Base-by-base conservation (phyloP, 2,797 vertebrate genomes). In the Chaunax sp. region DNA sequence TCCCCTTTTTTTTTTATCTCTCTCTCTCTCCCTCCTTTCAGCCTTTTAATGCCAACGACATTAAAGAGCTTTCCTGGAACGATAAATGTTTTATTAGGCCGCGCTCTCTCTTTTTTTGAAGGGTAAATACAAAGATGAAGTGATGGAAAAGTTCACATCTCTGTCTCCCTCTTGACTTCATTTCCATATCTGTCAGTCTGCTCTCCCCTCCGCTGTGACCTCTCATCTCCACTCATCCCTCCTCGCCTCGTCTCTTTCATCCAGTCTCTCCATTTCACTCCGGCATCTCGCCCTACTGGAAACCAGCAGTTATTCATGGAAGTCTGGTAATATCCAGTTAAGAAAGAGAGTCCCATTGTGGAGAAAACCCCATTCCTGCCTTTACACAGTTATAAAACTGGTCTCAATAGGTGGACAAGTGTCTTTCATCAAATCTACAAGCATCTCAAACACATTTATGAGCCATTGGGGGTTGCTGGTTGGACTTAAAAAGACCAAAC, bases 81-180 rank as follows among this genome's bases (percentile, higher is more conserved):
- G 84, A 92, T 94, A 92, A 92, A 94, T 93, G 90, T 94, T 94
- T 94, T 86, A 94, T 89, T 87, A 91, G 87, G 76, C 77, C 59
- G 83, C 65, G 58, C 80, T 76, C 69, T 50, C 59, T 59, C 20
- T 52, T 88, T 86, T 89, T 91, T 84, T 87, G 86, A 91, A 92
- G 88, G 86, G 86, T 91, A 91, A 92, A 93, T 87, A 91, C 86
- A 92, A 90, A 92, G 90, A 91, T 74, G 82, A 86, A 85, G 75
- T 64, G 57, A 83, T 77, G 79, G 71, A 81, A 84, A 87, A 88
- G 78, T 91, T 86, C 16, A 41, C 80, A 81, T 89, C 70, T 77
- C 72, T 52, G 61, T 82, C 74, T 81, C 77, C 67, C 82, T 76
- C 81, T 74, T 72, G 78, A 81, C 83, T 88, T 87, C 16, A 87